Evolutionary conservation across 1,140 invertebrate species (phyloP), one percentile per base, ranked within the genome.

Genomic region (Phortica variegata): DNA sequence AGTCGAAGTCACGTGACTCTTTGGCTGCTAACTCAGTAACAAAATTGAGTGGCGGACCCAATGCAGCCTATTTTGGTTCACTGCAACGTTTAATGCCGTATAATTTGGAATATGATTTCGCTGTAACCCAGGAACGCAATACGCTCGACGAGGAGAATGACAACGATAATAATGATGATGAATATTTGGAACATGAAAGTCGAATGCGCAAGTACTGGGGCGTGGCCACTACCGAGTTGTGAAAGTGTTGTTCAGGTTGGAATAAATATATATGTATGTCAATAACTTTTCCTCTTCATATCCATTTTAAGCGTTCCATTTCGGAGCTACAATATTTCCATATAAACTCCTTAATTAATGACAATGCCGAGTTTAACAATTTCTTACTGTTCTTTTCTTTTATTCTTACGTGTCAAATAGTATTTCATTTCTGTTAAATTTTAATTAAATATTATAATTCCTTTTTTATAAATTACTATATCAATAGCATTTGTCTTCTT

Each of bases 171-270:
- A 38, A 51, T 33, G 69, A 69, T 26, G 69, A 73, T 34, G 62
- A 56, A 3, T 66, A 53, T 12, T 49, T 47, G 31, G 70, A 90
- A 60, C 82, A 88, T 42, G 87, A 89, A 65, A 83, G 83, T 37
- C 80, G 89, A 40, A 91, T 91, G 88, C 85, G 89, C 54, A 88
- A 89, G 56, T 91, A 91, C 76, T 91, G 89, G 89, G 89, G 88
- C 33, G 88, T 91, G 32, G 87, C 88, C 5, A 90, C 88, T 2
- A 91, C 89, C 1, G 89, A 91, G 77, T 70, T 90, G 40, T 89
- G 23, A 26, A 26, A 26, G n/a, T n/a, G n/a, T n/a, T n/a, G n/a
- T n/a, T n/a, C n/a, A n/a, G n/a, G n/a, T n/a, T n/a, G n/a, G n/a
- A n/a, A n/a, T n/a, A n/a, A n/a, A n/a, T n/a, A n/a, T n/a, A n/a